These are phyloP conservation scores for Drosophila sordidula DNA, from an alignment of 2,888 invertebrate species.

Conservation along the genomic window DNA sequence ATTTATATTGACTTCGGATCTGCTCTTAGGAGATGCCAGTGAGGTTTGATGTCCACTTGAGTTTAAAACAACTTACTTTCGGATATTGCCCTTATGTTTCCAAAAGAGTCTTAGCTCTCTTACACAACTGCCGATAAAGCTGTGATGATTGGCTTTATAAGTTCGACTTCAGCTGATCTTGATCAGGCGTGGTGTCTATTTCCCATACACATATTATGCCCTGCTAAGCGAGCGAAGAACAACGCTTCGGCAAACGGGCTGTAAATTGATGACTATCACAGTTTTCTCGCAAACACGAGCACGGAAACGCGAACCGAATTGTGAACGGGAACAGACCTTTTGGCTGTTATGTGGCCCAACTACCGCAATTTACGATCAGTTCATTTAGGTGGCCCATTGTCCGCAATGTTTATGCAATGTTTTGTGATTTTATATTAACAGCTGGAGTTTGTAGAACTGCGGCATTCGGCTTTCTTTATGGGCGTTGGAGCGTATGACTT, in stretches of 20 bases:
- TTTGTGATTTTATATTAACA: slow-evolving; percentile 68
- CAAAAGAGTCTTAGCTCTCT: too few relatives aligned
- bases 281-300: slow-evolving; percentile 43
- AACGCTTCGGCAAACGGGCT: slow-evolving; percentile 29
- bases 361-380: slow-evolving; percentile 75
- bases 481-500: slow-evolving; percentile 55
- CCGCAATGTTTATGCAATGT: slow-evolving; percentile 71
- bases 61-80: too few relatives aligned
- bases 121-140: slow-evolving; percentile 18
- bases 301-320: slow-evolving; percentile 25
- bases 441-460: slow-evolving; percentile 59
- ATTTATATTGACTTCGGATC: too few relatives aligned
- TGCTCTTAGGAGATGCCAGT: too few relatives aligned
- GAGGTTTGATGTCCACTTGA: too few relatives aligned
- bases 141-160: slow-evolving; percentile 1
- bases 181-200: slow-evolving; percentile 18
- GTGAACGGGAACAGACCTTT: slow-evolving; percentile 35
- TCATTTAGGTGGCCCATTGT: slow-evolving; percentile 77
- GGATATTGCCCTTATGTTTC: too few relatives aligned
- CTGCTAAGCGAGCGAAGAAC: slow-evolving; percentile 7
- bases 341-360: slow-evolving; percentile 52
- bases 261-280: slow-evolving; percentile 72
- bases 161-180: slow-evolving; percentile 1
- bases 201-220: slow-evolving; percentile 5
- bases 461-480: slow-evolving; percentile 53